Evolutionary conservation across 2,797 vertebrate species (phyloP), one percentile per base, ranked within the genome.

Genomic region (Ataeniobius toweri): DNA sequence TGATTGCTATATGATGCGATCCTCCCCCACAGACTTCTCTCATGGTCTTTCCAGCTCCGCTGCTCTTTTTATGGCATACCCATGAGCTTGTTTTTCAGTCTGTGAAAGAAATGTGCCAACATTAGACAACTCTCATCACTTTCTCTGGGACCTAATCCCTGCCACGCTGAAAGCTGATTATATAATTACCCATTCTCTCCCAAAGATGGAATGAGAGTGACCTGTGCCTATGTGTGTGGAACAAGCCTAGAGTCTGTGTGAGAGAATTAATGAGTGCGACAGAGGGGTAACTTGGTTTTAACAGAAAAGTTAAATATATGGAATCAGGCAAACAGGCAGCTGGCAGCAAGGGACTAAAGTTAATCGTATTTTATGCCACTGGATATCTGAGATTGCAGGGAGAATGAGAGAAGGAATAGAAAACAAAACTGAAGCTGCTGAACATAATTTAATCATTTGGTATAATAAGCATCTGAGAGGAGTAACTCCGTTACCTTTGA

Each of bases 171-270:
- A 90, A 92, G 91, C 92, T 90, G 90, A 91, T 93, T 90, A 89
- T 92, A 92, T 90, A 93, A 91, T 94, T 93, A 91, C 80, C 89
- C 91, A 89, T 92, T 93, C 85, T 90, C 87, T 92, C 73, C 78
- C 65, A 88, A 88, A 89, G 86, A 88, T 83, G 81, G 86, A 75
- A 89, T 84, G 88, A 85, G 88, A 80, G 78, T 80, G 74, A 65
- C 28, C 59, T 81, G 77, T 0, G 83, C 28, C 53, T 76, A 12
- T 82, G 81, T 72, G 81, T 71, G 78, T 73, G 76, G 58, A 80
- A 78, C 73, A 79, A 51, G 28, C 61, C 58, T 46, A 22, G 61
- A 44, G 22, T 73, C 20, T 75, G n/a, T 65, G 58, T 20, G 73
- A 48, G 36, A 18, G 61, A 70, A 61, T 31, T 51, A 71, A 83